Evolutionary conservation across 2,888 invertebrate genomes (phyloP).

Genomic region (Cosmopolites sordidus): DNA sequence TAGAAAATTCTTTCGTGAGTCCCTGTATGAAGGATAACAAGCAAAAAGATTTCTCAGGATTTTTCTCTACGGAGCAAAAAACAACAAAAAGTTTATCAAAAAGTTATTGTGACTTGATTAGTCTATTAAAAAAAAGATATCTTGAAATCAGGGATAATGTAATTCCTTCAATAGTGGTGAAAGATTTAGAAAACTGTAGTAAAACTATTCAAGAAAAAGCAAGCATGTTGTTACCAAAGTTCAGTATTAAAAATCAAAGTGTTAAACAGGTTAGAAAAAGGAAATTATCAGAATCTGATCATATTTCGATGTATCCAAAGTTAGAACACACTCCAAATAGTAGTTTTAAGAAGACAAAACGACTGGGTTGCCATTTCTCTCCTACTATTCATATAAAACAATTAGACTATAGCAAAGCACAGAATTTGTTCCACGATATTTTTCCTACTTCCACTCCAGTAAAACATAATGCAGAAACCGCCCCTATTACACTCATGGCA

Average conservation of each 20-base stretch:
- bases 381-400: slow-evolving; percentile 38
- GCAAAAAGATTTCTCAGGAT: slow-evolving; percentile 10
- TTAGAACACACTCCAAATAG: neutral
- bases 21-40: too few relatives aligned
- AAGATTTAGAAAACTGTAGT: slow-evolving; percentile 1
- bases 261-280: slow-evolving; percentile 7
- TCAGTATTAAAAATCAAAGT: neutral
- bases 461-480: slow-evolving; percentile 2
- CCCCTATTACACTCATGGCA: slow-evolving; percentile 6
- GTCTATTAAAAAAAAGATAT: slow-evolving; percentile 4
- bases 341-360: slow-evolving; percentile 22
- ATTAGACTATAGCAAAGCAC: slow-evolving; percentile 37
- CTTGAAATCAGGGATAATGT: neutral
- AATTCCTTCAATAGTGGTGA: neutral
- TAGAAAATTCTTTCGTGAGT: too few relatives aligned
- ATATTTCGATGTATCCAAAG: too few relatives aligned
- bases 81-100: slow-evolving; percentile 1
- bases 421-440: slow-evolving; percentile 34
- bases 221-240: neutral
- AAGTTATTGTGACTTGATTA: neutral
- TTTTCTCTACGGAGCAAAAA: slow-evolving; percentile 11
- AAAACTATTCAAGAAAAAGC: slow-evolving; percentile 2
- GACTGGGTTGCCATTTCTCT: slow-evolving; percentile 37
- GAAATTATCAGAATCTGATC: slow-evolving; percentile 13
- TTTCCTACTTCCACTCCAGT: slow-evolving; percentile 18